phyloP scores from a whole-genome alignment of 1,140 invertebrate species.

The Elysia chlorotica region DNA sequence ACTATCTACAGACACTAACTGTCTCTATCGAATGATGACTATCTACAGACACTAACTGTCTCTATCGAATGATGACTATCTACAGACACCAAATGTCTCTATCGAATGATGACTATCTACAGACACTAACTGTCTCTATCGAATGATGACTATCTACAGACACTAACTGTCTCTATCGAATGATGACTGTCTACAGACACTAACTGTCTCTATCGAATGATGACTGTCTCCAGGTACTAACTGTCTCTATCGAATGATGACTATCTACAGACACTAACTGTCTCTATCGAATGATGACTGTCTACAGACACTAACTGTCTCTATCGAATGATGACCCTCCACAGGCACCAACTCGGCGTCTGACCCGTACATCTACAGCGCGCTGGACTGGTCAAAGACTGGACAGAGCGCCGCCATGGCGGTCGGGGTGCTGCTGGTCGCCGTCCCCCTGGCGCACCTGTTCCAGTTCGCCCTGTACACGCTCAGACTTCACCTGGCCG shows the following conservation, averaged over 20 bases:
- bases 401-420: background rate
- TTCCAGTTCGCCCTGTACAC: constrained; percentile 6
- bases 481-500: background rate
- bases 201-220: too few species aligned
- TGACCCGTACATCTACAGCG: constrained; percentile 10
- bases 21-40: too few species aligned
- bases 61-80: too few species aligned
- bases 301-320: too few species aligned
- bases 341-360: background rate
- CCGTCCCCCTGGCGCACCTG: background rate
- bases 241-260: background rate
- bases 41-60: too few species aligned
- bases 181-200: too few species aligned
- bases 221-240: background rate
- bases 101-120: too few species aligned
- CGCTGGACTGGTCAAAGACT: background rate
- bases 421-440: background rate
- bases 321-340: background rate
- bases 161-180: too few species aligned
- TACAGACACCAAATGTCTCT: too few species aligned
- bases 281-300: background rate
- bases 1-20: too few species aligned
- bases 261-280: background rate
- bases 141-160: too few species aligned
- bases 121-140: too few species aligned